Evolutionary conservation across 53 echinoderm and acorn worm genomes (phyloP), one percentile per base, ranked within the genome.

Genomic region (Henricia sp.): DNA sequence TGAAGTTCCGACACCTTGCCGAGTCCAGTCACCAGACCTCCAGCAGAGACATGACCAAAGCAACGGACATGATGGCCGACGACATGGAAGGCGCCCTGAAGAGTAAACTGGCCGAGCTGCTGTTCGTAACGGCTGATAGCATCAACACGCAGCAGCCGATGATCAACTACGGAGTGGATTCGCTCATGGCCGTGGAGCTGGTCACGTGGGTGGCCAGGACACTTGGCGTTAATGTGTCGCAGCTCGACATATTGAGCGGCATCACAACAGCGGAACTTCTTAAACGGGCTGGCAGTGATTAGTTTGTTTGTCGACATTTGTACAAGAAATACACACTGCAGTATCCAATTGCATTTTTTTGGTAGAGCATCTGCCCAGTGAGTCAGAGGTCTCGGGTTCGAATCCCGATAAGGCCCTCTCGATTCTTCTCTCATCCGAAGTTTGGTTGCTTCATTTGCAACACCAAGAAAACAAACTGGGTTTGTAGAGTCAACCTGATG

Each of bases 91-190:
- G 17, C 6, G 41, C 40, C 65, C 39, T 96, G 14, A 88, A 90
- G 83, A 54, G 85, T 16, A 96, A 96, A 57, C 88, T 96, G n/a
- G 94, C 92, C 1, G 90, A 96, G 21, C 39, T 95, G 32, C 70
- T 95, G n/a, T 95, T 93, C 37, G 90, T 92, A 1, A 72, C 90
- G 55, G 88, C 95, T 17, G 90, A 84, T 26, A 72, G 85, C 52
- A 93, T 95, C 38, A 93, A 95, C 48, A 52, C 90, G 23, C 83
- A 85, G 26, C 92, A 95, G 65, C 95, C 95, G 5, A 92, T 95
- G 95, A 95, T 95, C 51, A 90, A 95, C 92, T 95, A 92, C 83
- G 95, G 95, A 0, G 90, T 95, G 68, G 95, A 95, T 40, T 95
- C 95, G 27, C 88, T 95, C 56, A 95, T 95, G 95, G 93, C 95